Conservation (phyloP, 2,797 vertebrate genomes). For the Helostoma temminkii region DNA sequence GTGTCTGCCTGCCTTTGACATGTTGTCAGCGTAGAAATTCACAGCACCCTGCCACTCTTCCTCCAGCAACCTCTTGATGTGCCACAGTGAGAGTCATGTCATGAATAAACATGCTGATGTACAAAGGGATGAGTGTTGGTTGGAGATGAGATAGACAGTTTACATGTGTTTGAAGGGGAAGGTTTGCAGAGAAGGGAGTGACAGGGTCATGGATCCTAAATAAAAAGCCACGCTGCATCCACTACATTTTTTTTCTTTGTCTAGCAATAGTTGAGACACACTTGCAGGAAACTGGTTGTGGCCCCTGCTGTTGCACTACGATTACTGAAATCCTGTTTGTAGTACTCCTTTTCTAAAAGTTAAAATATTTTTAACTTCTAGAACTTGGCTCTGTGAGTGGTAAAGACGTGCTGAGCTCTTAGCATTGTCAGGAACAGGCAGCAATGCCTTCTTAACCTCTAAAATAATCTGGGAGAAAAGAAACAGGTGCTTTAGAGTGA, state of each 20-base stretch:
- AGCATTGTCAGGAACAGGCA: conserved; percentile 40
- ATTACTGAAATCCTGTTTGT: conserved; percentile 61
- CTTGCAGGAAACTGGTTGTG: conserved; percentile 18
- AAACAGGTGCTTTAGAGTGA: conserved; percentile 16
- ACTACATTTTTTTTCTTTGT: conserved; percentile 9
- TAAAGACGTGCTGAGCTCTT: conserved; percentile 48
- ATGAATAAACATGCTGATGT: conserved; percentile 78
- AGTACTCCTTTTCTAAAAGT: conserved; percentile 40
- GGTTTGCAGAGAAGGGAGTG: conserved; percentile 41
- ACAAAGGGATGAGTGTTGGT: conserved; percentile 70
- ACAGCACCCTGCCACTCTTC: conserved; percentile 69
- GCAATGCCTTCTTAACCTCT: conserved; percentile 29
- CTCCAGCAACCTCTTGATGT: conserved; percentile 73
- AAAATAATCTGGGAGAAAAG: conserved; percentile 31
- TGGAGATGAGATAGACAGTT: conserved; percentile 73
- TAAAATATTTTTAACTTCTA: conserved; percentile 39
- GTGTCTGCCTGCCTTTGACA: conserved; percentile 71
- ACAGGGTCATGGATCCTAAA: conserved; percentile 56
- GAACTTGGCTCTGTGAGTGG: conserved; percentile 22
- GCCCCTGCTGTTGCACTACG: conserved; percentile 46
- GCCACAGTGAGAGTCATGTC: conserved; percentile 65
- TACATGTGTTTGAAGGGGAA: conserved; percentile 72
- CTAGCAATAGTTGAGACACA: conserved; percentile 15
- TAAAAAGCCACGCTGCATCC: conserved; percentile 20
- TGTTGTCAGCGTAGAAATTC: conserved; percentile 71